Percentiles rank a stretch among this genome's conserved stretches.
Conservation (phyloP, 2,113 vertebrate genomes). For the Microtus oregoni region DNA sequence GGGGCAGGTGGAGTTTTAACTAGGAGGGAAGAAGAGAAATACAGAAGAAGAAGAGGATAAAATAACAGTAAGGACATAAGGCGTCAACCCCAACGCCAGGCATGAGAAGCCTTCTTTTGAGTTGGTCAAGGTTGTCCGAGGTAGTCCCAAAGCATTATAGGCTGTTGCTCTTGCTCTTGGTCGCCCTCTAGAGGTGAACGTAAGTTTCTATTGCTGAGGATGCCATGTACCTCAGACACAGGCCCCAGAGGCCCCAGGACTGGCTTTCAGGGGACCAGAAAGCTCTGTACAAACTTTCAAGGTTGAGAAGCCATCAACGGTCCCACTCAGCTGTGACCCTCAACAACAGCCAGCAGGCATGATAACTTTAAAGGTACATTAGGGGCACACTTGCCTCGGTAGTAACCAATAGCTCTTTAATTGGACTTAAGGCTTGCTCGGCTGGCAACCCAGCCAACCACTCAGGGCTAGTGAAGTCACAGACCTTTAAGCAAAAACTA, state of each 20-base stretch:
- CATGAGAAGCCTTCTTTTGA: not conserved
- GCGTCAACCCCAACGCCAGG: not conserved
- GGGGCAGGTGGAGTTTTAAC: not conserved
- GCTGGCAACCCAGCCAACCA: not conserved
- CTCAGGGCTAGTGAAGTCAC: not conserved
- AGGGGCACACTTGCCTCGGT: not conserved
- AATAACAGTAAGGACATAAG: not conserved
- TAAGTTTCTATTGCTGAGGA: not conserved
- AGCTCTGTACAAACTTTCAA: not conserved
- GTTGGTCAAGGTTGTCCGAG: too few species aligned
- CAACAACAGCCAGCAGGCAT: not conserved
- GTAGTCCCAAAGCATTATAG: not conserved
- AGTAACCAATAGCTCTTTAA: not conserved
- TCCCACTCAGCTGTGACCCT: too few species aligned
- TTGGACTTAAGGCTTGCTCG: not conserved
- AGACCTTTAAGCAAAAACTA: not conserved
- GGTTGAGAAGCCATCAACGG: not conserved
- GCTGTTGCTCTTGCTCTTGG: not conserved
- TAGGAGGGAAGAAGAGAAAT: not conserved
- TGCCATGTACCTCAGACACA: not conserved
- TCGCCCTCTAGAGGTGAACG: not conserved
- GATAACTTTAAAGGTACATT: not conserved
- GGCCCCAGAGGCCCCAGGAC: not conserved
- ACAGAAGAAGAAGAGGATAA: not conserved
- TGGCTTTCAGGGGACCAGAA: not conserved